Evolutionary conservation across 2,888 invertebrate genomes (phyloP).

Genomic region (Cheilosia soror): DNA sequence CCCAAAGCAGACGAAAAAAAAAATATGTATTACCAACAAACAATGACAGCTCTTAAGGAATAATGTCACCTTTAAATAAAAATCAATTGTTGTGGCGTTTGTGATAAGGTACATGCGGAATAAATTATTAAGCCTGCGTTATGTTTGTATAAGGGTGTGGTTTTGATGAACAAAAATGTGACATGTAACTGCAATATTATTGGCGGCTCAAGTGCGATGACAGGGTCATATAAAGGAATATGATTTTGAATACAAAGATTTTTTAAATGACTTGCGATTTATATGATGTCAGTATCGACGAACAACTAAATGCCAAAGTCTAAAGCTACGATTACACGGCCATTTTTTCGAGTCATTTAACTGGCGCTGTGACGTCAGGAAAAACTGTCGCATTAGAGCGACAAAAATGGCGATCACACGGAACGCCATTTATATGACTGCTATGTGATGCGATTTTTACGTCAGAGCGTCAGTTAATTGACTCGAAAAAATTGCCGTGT

Average conservation of each 20-base stretch:
- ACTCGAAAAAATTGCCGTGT: too few species aligned
- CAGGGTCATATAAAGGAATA: not conserved
- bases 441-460: too few species aligned
- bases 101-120: slow-evolving; percentile 27
- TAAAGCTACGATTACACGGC: too few species aligned
- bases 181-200: slow-evolving; percentile 13
- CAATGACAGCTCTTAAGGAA: slow-evolving; percentile 32
- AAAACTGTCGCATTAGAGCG: too few species aligned
- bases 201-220: not conserved
- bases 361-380: too few species aligned
- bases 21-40: slow-evolving; percentile 16
- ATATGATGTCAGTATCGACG: too few species aligned
- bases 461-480: too few species aligned
- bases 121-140: slow-evolving; percentile 42
- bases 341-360: too few species aligned
- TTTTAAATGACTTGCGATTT: too few species aligned
- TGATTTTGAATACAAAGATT: not conserved
- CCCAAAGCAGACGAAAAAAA: slow-evolving; percentile 9
- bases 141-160: slow-evolving; percentile 4
- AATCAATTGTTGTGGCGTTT: slow-evolving; percentile 70
- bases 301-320: too few species aligned
- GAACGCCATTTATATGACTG: too few species aligned
- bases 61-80: slow-evolving; percentile 48
- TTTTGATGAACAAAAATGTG: slow-evolving; percentile 13
- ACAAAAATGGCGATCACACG: too few species aligned